Percentiles rank a stretch among this genome's conserved stretches.
Conservation (phyloP, 2,113 vertebrate species). For the Petrocephalus zakoni region DNA sequence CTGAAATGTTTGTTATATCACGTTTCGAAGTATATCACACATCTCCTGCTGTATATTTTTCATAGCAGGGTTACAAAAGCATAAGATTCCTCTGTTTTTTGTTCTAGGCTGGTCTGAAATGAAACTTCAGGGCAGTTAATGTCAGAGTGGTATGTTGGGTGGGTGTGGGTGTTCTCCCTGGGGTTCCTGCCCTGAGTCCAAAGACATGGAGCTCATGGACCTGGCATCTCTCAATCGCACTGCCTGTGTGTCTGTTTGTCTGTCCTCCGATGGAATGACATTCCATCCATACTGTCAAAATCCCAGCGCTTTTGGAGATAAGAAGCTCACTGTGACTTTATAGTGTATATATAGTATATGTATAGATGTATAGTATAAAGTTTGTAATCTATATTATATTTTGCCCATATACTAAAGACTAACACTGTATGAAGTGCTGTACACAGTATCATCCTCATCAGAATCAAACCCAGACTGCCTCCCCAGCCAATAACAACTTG, state of each 20-base stretch:
- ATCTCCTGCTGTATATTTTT: neutral
- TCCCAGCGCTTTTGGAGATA: too few relatives aligned
- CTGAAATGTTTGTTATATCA: slow-evolving; percentile 1
- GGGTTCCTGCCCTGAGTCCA: neutral
- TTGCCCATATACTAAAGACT: neutral
- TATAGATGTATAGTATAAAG: too few relatives aligned
- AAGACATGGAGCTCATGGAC: neutral
- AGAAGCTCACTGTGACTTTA: too few relatives aligned
- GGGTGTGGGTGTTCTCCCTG: neutral
- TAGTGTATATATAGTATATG: too few relatives aligned
- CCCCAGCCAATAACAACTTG: neutral
- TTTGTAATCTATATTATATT: neutral
- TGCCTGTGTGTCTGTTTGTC: neutral
- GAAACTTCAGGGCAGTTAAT: neutral
- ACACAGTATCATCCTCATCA: neutral
- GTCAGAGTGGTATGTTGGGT: neutral
- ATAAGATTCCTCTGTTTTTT: neutral
- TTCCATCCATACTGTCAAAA: neutral
- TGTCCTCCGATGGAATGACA: neutral
- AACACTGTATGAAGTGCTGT: neutral
- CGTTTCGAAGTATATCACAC: neutral
- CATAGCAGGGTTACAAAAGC: neutral
- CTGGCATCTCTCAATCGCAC: neutral
- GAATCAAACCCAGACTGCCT: neutral
- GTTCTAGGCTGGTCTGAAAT: slow-evolving; percentile 5